These are phyloP conservation scores for Wiebesia pumilae DNA, from an alignment of 1,140 invertebrate genomes.

Conservation along the genomic window DNA sequence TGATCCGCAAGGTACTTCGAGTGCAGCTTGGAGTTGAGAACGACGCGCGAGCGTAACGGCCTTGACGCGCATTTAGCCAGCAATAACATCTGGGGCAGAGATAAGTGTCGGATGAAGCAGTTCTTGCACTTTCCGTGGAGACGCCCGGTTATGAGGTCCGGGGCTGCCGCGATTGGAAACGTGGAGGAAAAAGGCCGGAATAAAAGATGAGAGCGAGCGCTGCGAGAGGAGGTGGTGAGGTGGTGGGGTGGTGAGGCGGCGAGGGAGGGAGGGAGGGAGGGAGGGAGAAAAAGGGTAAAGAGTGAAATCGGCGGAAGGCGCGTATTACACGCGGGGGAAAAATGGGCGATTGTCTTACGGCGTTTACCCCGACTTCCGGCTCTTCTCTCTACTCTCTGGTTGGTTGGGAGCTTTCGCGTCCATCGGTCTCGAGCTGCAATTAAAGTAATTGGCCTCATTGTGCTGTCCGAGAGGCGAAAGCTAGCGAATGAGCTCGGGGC, in stretches of 20 bases:
- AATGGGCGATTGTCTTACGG: constrained; percentile 66
- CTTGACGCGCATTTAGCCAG: too few relatives aligned
- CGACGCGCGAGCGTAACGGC: too few relatives aligned
- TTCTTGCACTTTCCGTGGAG: too few relatives aligned
- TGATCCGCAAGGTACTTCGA: too few relatives aligned
- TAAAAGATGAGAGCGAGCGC: background rate
- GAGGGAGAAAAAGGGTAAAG: constrained; percentile 6
- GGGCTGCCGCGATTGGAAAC: too few relatives aligned
- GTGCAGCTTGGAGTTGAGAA: too few relatives aligned
- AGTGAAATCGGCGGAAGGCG: constrained; percentile 61
- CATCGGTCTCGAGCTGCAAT: constrained; percentile 63
- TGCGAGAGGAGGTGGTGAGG: too few relatives aligned
- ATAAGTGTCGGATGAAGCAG: too few relatives aligned
- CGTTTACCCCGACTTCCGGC: constrained; percentile 67
- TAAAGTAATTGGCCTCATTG: constrained; percentile 72
- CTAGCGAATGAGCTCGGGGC: constrained; percentile 59
- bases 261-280: background rate
- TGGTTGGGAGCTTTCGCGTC: constrained; percentile 66
- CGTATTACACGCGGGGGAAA: constrained; percentile 60
- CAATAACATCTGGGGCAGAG: too few relatives aligned
- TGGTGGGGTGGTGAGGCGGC: too few relatives aligned
- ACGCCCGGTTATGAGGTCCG: too few relatives aligned
- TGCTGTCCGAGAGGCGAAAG: constrained; percentile 68
- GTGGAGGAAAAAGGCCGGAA: background rate
- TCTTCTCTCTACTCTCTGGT: constrained; percentile 58